Evolutionary conservation across 1,140 invertebrate genomes (phyloP).

Genomic region (Lanistes nyassanus): DNA sequence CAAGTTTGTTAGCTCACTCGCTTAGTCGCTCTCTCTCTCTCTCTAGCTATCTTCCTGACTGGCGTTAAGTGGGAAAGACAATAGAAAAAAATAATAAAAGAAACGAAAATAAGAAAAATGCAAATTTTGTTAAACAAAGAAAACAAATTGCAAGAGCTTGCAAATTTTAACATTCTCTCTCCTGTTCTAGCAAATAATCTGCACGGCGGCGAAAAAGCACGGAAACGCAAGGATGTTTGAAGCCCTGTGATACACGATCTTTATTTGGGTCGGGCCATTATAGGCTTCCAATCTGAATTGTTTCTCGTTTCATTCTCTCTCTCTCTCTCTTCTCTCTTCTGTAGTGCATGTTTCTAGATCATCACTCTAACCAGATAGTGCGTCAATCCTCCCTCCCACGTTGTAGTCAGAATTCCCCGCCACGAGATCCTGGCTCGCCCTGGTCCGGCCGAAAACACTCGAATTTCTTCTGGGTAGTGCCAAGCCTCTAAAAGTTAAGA

Average conservation of each 20-base stretch:
- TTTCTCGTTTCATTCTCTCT: too few relatives aligned
- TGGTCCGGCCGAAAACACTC: constrained; percentile 33
- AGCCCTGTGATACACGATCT: not conserved
- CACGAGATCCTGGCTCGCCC: constrained; percentile 40
- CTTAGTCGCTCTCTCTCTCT: too few relatives aligned
- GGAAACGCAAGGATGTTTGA: too few relatives aligned
- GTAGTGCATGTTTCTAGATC: not conserved
- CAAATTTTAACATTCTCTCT: not conserved
- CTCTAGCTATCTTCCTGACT: too few relatives aligned
- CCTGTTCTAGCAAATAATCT: not conserved
- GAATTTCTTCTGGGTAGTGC: constrained; percentile 47
- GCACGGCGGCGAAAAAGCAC: too few relatives aligned
- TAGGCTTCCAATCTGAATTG: not conserved
- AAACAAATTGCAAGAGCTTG: too few relatives aligned
- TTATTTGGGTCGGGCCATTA: not conserved
- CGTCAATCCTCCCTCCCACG: constrained; percentile 38
- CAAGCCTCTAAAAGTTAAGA: constrained; percentile 33
- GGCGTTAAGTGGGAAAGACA: too few relatives aligned
- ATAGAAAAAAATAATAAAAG: too few relatives aligned
- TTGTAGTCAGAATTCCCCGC: constrained; percentile 39
- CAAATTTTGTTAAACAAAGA: too few relatives aligned
- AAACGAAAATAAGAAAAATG: too few relatives aligned
- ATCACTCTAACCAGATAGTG: constrained; percentile 39
- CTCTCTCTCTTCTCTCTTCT: not conserved
- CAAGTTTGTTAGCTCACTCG: too few relatives aligned